A percentile compares a stretch with the other conserved stretches of the same genome.
These are phyloP conservation scores for Pipistrellus nathusii DNA, from an alignment of 2,797 vertebrate species.

Conservation along the genomic window DNA sequence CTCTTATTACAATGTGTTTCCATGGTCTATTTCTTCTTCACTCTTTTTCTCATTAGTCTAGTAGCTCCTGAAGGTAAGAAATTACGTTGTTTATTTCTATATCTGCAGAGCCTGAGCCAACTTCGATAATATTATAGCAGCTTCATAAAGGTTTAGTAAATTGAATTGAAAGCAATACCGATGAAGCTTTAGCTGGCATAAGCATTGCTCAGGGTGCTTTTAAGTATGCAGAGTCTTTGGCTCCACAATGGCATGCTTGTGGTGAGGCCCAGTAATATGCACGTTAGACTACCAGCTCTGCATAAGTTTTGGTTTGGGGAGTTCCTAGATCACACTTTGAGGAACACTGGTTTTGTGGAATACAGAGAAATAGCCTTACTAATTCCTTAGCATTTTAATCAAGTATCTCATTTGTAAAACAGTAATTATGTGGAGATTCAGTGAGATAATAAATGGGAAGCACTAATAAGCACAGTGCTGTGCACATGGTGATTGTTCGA, in stretches of 20 bases:
- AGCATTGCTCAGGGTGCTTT: neutral
- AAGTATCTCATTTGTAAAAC: neutral
- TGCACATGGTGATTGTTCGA: neutral
- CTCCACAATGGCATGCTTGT: neutral
- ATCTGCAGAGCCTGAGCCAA: neutral
- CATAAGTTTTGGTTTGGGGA: neutral
- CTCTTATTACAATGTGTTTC: neutral
- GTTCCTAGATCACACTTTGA: neutral
- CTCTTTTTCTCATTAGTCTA: neutral
- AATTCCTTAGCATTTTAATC: neutral
- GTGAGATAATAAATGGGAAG: neutral
- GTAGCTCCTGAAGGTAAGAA: neutral
- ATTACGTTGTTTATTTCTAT: neutral
- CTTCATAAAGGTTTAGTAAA: slow-evolving; percentile 7
- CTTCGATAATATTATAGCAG: neutral
- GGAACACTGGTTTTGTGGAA: neutral
- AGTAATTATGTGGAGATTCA: neutral
- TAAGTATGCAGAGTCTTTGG: neutral
- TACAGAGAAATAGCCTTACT: neutral
- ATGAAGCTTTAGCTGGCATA: neutral
- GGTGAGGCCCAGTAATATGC: neutral
- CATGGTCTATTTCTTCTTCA: neutral
- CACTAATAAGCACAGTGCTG: neutral
- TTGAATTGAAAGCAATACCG: neutral
- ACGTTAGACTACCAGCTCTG: neutral